Conservation (phyloP, 2,888 invertebrate genomes). For the Cephus runcator region DNA sequence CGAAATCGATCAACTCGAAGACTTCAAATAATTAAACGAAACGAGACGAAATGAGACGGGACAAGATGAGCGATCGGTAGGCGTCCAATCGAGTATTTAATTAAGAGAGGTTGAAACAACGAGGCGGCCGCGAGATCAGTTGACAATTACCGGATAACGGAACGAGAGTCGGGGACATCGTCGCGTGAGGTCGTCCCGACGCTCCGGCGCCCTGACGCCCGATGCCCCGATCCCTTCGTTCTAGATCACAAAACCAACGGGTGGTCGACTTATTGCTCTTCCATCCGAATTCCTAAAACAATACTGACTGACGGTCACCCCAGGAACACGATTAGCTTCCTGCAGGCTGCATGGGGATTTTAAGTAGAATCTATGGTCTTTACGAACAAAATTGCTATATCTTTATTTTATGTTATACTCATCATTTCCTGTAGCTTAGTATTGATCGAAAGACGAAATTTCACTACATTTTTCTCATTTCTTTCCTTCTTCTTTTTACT, state of each 20-base stretch:
- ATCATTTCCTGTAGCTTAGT: neutral
- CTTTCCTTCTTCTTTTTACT: neutral
- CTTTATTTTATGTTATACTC: neutral
- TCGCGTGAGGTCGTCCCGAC: slow-evolving; percentile 2
- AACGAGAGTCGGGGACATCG: slow-evolving; percentile 18
- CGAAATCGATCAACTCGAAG: neutral
- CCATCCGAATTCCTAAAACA: slow-evolving; percentile 12
- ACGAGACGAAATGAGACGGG: slow-evolving; percentile 14
- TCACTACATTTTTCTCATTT: neutral
- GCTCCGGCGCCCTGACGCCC: neutral
- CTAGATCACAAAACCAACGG: slow-evolving; percentile 26
- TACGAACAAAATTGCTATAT: neutral
- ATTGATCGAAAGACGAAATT: neutral
- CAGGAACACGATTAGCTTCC: neutral
- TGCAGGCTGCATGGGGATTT: neutral
- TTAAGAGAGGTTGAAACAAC: slow-evolving; percentile 34
- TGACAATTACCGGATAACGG: slow-evolving; percentile 34
- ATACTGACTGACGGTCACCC: neutral
- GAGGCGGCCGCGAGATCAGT: slow-evolving; percentile 29
- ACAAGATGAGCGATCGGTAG: slow-evolving; percentile 31
- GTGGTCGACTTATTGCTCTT: slow-evolving; percentile 49
- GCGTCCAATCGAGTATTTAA: slow-evolving; percentile 39
- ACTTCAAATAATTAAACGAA: slow-evolving; percentile 33
- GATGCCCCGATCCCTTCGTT: neutral
- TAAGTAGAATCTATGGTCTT: neutral